Base-by-base conservation (phyloP, 1,140 invertebrate species). In the Trichoplusia ni region DNA sequence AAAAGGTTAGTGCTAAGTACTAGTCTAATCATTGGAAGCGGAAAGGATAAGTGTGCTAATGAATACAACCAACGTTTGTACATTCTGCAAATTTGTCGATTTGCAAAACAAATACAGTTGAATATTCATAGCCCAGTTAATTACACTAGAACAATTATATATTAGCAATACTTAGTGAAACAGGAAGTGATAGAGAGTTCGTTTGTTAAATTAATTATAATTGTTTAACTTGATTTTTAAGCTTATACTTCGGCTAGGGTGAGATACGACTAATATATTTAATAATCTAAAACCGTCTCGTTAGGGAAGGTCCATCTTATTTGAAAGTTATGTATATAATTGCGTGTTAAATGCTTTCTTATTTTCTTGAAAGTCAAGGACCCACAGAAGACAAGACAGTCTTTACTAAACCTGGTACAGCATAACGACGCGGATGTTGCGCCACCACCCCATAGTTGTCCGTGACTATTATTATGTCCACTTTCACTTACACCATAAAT, bases 391-490 rank as follows among this genome's bases (percentile, higher is more conserved):
- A n/a, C n/a, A n/a, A n/a, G n/a, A n/a, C n/a, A n/a, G n/a, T n/a
- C n/a, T n/a, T n/a, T n/a, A n/a, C n/a, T n/a, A n/a, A n/a, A n/a
- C n/a, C n/a, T n/a, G n/a, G n/a, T n/a, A n/a, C n/a, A n/a, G n/a
- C n/a, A n/a, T n/a, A n/a, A n/a, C n/a, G n/a, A n/a, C 53, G 37
- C 71, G 74, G 72, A 80, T 73, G 73, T 77, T 75, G 74, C 73
- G 60, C 65, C 58, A 73, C 46, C 64, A 69, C 63, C 61, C 71
- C 70, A 73, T 79, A 67, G 72, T 75, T 72, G 70, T n/a, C 67
- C 54, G 47, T 69, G 9, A 29, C 37, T 29, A 51, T 70, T 56
- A 69, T 66, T 66, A 64, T 64, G 37, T 44, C 40, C 65, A 79
- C 80, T 82, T 82, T 82, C 80, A 79, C 80, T 79, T 19, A 8